phyloP scores from a whole-genome alignment of 2,888 invertebrate species.

The Odontocerum albicorne region DNA sequence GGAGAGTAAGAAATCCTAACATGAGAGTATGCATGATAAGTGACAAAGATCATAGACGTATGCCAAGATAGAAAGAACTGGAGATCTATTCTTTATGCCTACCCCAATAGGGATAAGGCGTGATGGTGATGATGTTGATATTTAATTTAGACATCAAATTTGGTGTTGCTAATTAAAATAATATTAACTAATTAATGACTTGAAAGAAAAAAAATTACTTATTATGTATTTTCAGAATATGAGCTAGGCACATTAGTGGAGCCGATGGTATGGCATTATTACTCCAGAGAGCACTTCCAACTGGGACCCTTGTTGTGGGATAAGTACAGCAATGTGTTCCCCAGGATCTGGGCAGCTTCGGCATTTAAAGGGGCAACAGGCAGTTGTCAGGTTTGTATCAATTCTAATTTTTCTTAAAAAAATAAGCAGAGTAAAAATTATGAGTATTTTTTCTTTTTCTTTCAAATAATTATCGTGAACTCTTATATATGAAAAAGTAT shows the following conservation, averaged over 20 bases:
- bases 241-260: conserved; percentile 62
- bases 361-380: conserved; percentile 89
- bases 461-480: too few relatives aligned
- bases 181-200: background rate
- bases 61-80: too few relatives aligned
- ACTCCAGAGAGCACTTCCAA: conserved; percentile 56
- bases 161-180: background rate
- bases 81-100: too few relatives aligned
- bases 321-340: conserved; percentile 67
- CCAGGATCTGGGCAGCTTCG: conserved; percentile 74
- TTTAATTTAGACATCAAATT: background rate
- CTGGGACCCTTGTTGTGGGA: conserved; percentile 61
- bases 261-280: conserved; percentile 73
- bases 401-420: too few relatives aligned
- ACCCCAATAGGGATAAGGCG: too few relatives aligned
- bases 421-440: too few relatives aligned
- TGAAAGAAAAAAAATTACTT: too few relatives aligned
- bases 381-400: conserved; percentile 68
- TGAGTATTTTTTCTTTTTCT: too few relatives aligned
- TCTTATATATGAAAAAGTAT: too few relatives aligned
- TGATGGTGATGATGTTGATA: background rate
- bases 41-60: too few relatives aligned
- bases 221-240: conserved; percentile 61
- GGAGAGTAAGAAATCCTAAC: too few relatives aligned
- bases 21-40: too few relatives aligned